Evolutionary conservation across 1,140 invertebrate genomes (phyloP).

Genomic region (Sweltsa coloradensis): DNA sequence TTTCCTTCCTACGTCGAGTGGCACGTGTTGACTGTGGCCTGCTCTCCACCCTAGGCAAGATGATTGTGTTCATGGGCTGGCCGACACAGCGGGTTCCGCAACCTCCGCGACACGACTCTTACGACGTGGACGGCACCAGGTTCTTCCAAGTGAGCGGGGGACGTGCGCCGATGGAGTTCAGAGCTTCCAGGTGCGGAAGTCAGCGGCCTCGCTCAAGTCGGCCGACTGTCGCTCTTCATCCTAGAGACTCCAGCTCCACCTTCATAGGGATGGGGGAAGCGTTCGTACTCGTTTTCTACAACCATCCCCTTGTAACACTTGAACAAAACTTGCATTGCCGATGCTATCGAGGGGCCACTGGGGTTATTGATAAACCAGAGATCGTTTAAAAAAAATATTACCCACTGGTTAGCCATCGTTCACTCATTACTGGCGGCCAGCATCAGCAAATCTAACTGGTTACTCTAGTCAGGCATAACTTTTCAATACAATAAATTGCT

Average conservation of each 20-base stretch:
- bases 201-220: slow-evolving; percentile 46
- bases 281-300: too few relatives aligned
- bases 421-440: too few relatives aligned
- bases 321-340: too few relatives aligned
- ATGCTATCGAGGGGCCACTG: too few relatives aligned
- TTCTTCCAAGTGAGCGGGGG: slow-evolving; percentile 52
- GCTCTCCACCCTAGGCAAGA: slow-evolving; percentile 39
- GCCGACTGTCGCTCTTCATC: slow-evolving; percentile 61
- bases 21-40: neutral
- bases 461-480: too few relatives aligned
- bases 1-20: neutral
- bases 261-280: slow-evolving; percentile 60
- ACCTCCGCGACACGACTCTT: slow-evolving; percentile 42
- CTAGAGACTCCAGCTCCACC: slow-evolving; percentile 40
- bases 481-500: too few relatives aligned
- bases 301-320: too few relatives aligned
- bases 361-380: too few relatives aligned
- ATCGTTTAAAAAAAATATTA: too few relatives aligned
- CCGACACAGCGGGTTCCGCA: slow-evolving; percentile 44
- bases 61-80: slow-evolving; percentile 47
- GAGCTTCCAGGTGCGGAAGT: slow-evolving; percentile 46
- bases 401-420: too few relatives aligned
- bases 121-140: slow-evolving; percentile 43
- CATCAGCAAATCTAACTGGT: too few relatives aligned
- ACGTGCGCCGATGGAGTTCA: slow-evolving; percentile 44